Percentiles rank a stretch among this genome's conserved stretches.
These are phyloP conservation scores for Cephalopachus bancanus DNA, from an alignment of 2,797 vertebrate genomes.

Conservation along the genomic window DNA sequence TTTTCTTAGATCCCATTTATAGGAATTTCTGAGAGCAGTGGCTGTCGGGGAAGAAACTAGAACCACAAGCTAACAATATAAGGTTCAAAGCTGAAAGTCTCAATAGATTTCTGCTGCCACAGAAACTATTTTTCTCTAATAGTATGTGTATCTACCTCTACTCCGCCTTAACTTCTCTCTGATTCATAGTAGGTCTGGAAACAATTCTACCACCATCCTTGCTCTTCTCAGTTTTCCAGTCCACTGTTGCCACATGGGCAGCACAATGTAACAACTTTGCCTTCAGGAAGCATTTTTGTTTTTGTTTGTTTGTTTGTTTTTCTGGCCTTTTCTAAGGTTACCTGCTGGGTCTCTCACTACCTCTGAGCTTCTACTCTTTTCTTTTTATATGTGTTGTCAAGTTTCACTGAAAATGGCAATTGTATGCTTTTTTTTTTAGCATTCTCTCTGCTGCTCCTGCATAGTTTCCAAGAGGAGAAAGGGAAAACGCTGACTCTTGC, in stretches of 20 bases:
- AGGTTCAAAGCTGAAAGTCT: neutral
- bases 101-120: neutral
- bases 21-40: neutral
- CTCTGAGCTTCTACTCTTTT: neutral
- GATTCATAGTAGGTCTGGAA: neutral
- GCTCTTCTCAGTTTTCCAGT: neutral
- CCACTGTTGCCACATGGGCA: no score
- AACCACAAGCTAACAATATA: neutral
- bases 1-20: neutral
- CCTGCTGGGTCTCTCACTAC: neutral
- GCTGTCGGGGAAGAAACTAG: neutral
- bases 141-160: neutral
- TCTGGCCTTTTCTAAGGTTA: neutral
- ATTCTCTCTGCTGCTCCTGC: neutral
- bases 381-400: neutral
- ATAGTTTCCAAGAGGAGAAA: neutral
- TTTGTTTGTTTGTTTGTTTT: neutral
- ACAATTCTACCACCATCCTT: neutral
- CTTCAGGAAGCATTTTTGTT: neutral
- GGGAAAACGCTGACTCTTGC: neutral
- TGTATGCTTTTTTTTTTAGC: neutral
- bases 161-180: neutral
- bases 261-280: accelerated
- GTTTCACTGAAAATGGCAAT: neutral
- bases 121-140: neutral